A percentile compares a stretch with the other conserved stretches of the same genome.
Conservation (phyloP, 2,888 invertebrate species). For the Rhopalosiphum nymphaeae region DNA sequence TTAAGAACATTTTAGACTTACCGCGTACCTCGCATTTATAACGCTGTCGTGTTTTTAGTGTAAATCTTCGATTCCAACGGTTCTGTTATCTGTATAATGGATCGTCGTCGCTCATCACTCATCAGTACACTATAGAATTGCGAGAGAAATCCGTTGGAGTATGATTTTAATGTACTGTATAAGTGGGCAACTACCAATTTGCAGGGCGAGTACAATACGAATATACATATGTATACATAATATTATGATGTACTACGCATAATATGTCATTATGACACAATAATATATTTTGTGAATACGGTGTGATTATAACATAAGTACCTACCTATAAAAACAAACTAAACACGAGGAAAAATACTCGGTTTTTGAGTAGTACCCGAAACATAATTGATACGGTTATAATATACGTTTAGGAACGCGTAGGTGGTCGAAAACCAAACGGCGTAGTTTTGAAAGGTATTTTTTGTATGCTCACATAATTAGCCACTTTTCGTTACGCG, state of each 20-base stretch:
- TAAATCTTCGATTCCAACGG: not conserved
- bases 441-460: not conserved
- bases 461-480: not conserved
- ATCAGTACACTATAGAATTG: not conserved
- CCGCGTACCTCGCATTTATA: not conserved
- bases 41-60: not conserved
- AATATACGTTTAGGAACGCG: not conserved
- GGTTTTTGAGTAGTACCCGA: not conserved
- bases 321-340: not conserved
- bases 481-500: not conserved
- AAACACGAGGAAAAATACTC: not conserved
- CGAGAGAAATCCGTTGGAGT: not conserved
- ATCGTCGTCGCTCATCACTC: not conserved
- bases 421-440: not conserved
- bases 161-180: not conserved
- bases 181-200: not conserved
- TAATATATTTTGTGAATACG: not conserved
- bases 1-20: not conserved
- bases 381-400: slow-evolving; percentile 3
- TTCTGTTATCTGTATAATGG: not conserved
- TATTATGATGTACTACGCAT: not conserved
- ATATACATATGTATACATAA: not conserved
- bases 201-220: not conserved
- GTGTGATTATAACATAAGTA: not conserved
- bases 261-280: not conserved